Evolutionary conservation across 1,140 invertebrate genomes (phyloP), one percentile per base, ranked within the genome.

Genomic region (Scaptomyza hsui): DNA sequence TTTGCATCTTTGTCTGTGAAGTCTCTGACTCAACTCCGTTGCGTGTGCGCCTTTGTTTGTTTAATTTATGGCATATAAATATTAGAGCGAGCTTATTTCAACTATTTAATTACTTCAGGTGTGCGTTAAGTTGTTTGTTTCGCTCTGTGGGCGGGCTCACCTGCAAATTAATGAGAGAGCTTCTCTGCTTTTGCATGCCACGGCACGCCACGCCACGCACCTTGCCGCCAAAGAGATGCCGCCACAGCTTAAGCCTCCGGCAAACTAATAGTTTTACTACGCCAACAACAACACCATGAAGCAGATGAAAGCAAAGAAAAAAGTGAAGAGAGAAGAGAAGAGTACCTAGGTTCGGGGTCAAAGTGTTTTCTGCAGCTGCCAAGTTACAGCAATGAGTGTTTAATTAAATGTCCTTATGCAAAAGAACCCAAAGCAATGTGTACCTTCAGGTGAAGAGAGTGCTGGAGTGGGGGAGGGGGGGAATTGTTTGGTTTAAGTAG

Each of bases 51-150:
- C 80, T 72, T 82, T 85, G 79, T 82, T 82, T 85, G 67, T 60
- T 79, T 85, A 82, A 82, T 82, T 82, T 85, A 82, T 82, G 80
- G 80, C 80, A 85, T 82, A 85, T 82, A 82, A 82, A 82, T 82
- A 82, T 82, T 82, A 79, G 75, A 82, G 79, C 69, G 44, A 77
- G 80, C 79, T 85, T 85, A 79, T 79, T 82, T 85, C 80, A 82
- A 82, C 79, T 85, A 82, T 82, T 82, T 82, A 82, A 82, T 82
- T 82, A 82, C 79, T 85, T 79, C 61, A 82, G 79, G 79, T 85
- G 79, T 82, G 83, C 71, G 73, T 72, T 44, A 42, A 57, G 29
- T 39, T 60, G 55, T 60, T 44, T 56, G 51, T 37, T 24, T 19
- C 12, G 44, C 21, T 13, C 4, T 12, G 21, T 19, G 12, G 12